Conservation (phyloP, 2,797 vertebrate species). For the Manis pentadactyla region DNA sequence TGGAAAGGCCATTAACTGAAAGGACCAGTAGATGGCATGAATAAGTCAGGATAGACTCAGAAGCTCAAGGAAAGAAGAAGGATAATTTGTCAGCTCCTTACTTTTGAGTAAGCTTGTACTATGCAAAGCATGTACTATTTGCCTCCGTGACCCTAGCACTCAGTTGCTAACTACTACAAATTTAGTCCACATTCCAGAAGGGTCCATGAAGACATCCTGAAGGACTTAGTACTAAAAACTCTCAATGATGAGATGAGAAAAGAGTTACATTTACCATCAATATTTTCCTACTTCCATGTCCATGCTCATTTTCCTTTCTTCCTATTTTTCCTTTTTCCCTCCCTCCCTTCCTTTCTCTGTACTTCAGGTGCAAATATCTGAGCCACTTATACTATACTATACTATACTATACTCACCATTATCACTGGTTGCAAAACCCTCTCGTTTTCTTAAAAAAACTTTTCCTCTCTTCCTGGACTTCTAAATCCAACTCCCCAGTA, state of each 20-base stretch:
- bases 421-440: not conserved
- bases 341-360: not conserved
- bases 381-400: not conserved
- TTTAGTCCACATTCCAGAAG: not conserved
- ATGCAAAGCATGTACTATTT: not conserved
- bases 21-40: slow-evolving; percentile 87
- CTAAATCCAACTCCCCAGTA: not conserved
- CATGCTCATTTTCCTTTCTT: not conserved
- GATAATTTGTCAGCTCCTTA: slow-evolving; percentile 50
- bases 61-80: slow-evolving; percentile 4
- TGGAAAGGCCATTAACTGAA: slow-evolving; percentile 52
- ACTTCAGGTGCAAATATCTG: not conserved
- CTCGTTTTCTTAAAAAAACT: not conserved
- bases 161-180: not conserved
- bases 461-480: not conserved
- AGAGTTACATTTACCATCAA: not conserved
- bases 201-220: not conserved
- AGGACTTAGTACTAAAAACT: not conserved
- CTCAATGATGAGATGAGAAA: not conserved
- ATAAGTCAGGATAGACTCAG: slow-evolving; percentile 79
- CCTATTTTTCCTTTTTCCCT: not conserved
- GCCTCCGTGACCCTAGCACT: not conserved
- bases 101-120: not conserved
- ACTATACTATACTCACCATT: not conserved
- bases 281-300: not conserved